Percentiles rank a stretch among this genome's conserved stretches.
These are phyloP conservation scores for Eucidaris tribuloides DNA, from an alignment of 35 echinoderm and acorn worm species.

Conservation along the genomic window DNA sequence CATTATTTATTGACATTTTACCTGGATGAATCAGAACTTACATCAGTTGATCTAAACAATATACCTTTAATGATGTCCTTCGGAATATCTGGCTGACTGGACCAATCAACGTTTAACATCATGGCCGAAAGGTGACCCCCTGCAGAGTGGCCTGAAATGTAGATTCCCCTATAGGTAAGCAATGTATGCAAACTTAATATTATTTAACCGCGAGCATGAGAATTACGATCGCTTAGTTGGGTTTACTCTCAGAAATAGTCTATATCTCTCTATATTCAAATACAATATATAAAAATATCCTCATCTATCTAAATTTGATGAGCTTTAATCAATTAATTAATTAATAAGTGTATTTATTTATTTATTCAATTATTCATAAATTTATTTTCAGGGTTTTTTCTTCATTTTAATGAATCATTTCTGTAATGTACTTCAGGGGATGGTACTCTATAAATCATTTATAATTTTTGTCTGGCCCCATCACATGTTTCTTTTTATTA, in stretches of 20 bases:
- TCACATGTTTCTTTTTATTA: no score
- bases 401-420: no score
- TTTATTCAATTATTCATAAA: no score
- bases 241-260: neutral
- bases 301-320: neutral
- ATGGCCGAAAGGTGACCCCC: slow-evolving; percentile 66
- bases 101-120: slow-evolving; percentile 61
- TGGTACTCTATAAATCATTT: no score
- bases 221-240: neutral
- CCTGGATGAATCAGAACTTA: no score
- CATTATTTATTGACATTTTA: no score
- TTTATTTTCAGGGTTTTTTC: no score
- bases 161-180: slow-evolving; percentile 31
- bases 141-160: slow-evolving; percentile 62
- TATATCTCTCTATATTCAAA: neutral
- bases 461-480: no score
- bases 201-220: neutral
- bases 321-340: neutral
- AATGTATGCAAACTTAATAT: neutral
- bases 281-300: neutral
- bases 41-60: no score
- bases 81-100: neutral
- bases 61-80: slow-evolving; percentile 61
- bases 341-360: neutral
- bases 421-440: no score